A percentile compares a stretch with the other conserved stretches of the same genome.
Conservation (phyloP, 2,113 vertebrate species). For the Cacatua alba region DNA sequence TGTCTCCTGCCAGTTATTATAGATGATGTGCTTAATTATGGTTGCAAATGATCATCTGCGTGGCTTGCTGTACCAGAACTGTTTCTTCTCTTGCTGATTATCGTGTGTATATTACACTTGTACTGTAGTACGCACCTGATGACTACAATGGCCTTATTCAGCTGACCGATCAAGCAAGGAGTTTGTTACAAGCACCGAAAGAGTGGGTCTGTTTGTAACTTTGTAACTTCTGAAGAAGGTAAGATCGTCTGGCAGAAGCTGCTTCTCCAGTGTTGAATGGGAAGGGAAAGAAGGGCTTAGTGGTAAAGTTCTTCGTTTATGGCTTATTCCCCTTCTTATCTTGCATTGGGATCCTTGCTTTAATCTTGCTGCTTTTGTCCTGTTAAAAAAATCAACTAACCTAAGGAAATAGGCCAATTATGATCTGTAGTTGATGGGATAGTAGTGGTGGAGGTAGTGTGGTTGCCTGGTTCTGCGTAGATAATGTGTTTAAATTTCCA, state of each 20-base stretch:
- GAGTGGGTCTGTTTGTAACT: constrained; percentile 98
- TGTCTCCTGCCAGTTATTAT: constrained; percentile 58
- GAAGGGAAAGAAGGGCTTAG: constrained; percentile 29
- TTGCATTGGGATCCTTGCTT: background rate
- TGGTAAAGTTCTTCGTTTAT: background rate
- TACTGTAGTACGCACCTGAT: constrained; percentile 91
- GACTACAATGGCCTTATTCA: constrained; percentile 94
- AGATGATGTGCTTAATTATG: background rate
- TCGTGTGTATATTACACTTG: constrained; percentile 71
- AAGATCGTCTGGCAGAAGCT: constrained; percentile 31
- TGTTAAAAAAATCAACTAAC: constrained; percentile 26
- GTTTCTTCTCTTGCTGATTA: constrained; percentile 70
- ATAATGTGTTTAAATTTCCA: background rate
- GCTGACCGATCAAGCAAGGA: constrained; percentile 91
- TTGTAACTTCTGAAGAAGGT: constrained; percentile 74
- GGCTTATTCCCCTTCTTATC: background rate
- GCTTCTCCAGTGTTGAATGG: background rate
- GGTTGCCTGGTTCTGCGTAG: background rate
- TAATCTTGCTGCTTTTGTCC: background rate
- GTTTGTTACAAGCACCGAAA: constrained; percentile 95
- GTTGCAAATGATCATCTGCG: constrained; percentile 34
- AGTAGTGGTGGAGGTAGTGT: background rate
- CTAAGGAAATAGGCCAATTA: background rate
- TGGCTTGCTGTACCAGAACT: constrained; percentile 46
- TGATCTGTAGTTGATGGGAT: background rate